Evolutionary conservation across 2,113 vertebrate species (phyloP).

Genomic region (Triplophysa dalaica): DNA sequence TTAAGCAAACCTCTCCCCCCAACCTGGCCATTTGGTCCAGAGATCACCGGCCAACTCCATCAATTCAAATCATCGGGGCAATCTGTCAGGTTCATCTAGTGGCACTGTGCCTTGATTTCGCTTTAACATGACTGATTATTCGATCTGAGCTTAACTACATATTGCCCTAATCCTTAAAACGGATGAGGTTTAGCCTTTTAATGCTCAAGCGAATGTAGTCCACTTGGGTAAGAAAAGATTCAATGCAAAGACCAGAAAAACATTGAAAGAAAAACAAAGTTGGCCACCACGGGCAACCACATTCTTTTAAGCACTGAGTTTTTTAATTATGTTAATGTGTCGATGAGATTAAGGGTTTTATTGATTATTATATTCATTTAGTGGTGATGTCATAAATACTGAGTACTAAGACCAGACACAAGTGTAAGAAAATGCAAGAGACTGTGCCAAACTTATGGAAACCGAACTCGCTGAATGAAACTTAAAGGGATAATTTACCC

Average conservation of each 20-base stretch:
- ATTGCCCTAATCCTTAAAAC: slow-evolving; percentile 58
- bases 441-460: not conserved
- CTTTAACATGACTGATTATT: slow-evolving; percentile 56
- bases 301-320: slow-evolving; percentile 47
- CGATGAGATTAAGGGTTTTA: slow-evolving; percentile 38
- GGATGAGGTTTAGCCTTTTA: slow-evolving; percentile 58
- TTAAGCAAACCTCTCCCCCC: slow-evolving; percentile 46
- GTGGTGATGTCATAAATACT: not conserved
- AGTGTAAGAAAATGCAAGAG: not conserved
- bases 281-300: slow-evolving; percentile 21
- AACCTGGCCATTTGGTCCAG: slow-evolving; percentile 42
- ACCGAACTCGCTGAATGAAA: not conserved
- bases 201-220: slow-evolving; percentile 52
- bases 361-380: slow-evolving; percentile 53
- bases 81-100: slow-evolving; percentile 52
- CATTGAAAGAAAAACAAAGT: slow-evolving; percentile 2
- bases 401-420: not conserved
- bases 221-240: slow-evolving; percentile 53
- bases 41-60: slow-evolving; percentile 49
- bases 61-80: slow-evolving; percentile 53
- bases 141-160: slow-evolving; percentile 56
- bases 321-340: slow-evolving; percentile 25
- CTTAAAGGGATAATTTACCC: too few relatives aligned
- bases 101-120: slow-evolving; percentile 46
- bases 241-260: slow-evolving; percentile 27